These are phyloP conservation scores for Sogatella furcifera DNA, from an alignment of 1,140 invertebrate genomes.

Conservation along the genomic window DNA sequence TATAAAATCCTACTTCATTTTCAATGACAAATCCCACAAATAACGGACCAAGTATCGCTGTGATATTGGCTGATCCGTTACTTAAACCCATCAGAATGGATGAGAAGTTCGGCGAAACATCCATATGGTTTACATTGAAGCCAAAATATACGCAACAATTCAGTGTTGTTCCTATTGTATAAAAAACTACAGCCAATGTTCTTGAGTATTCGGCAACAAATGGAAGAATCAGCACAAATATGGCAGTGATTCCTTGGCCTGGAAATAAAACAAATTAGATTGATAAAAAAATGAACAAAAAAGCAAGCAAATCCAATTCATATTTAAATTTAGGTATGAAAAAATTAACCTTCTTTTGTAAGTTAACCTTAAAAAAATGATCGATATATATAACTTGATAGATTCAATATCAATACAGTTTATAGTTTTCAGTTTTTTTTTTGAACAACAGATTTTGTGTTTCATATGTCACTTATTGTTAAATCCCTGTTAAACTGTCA, in stretches of 20 bases:
- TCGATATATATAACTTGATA: too few relatives aligned
- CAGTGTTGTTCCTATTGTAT: conserved; percentile 33
- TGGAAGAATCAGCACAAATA: background rate
- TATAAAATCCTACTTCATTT: conserved; percentile 5
- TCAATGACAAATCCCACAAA: conserved; percentile 11
- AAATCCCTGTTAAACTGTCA: too few relatives aligned
- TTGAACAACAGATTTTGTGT: too few relatives aligned
- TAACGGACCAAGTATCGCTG: conserved; percentile 53
- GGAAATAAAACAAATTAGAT: too few relatives aligned
- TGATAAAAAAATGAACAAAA: conserved; percentile 41
- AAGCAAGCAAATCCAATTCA: too few relatives aligned
- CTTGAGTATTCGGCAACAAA: background rate
- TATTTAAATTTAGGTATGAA: too few relatives aligned
- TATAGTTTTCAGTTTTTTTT: too few relatives aligned
- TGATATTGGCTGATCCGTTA: conserved; percentile 51
- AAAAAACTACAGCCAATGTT: conserved; percentile 30
- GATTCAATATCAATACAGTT: too few relatives aligned
- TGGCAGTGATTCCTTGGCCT: conserved; percentile 13
- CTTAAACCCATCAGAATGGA: conserved; percentile 59
- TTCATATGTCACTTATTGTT: too few relatives aligned
- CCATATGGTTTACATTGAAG: conserved; percentile 46
- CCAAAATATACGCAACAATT: conserved; percentile 66
- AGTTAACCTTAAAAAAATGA: too few relatives aligned
- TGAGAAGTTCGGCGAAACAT: conserved; percentile 63
- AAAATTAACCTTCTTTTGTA: too few relatives aligned